Evolutionary conservation across 2,113 vertebrate genomes (phyloP).

Genomic region (Rhabdornis inornatus): DNA sequence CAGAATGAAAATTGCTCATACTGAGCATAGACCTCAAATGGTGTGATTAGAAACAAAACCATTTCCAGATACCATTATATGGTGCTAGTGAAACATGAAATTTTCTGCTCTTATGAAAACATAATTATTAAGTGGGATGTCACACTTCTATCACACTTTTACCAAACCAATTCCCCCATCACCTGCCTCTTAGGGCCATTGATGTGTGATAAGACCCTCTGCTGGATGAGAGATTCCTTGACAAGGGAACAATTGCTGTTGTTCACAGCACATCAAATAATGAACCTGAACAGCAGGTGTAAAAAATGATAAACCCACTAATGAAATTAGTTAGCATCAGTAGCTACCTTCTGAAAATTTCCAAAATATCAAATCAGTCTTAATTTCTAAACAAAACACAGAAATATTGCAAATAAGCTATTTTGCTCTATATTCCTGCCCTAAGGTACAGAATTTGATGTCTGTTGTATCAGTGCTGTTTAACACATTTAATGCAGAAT

Average conservation of each 20-base stretch:
- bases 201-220: neutral
- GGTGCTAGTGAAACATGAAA: neutral
- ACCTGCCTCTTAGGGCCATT: neutral
- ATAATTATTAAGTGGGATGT: slow-evolving; percentile 7
- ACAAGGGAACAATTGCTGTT: slow-evolving; percentile 1
- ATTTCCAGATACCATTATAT: neutral
- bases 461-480: neutral
- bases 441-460: neutral
- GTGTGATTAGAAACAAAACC: neutral
- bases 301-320: neutral
- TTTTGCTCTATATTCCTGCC: neutral
- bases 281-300: neutral
- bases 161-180: neutral
- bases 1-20: neutral
- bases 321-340: neutral
- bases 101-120: neutral
- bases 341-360: neutral
- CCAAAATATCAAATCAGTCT: neutral
- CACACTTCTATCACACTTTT: neutral
- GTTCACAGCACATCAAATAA: slow-evolving; percentile 1
- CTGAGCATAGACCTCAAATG: neutral
- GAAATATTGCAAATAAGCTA: neutral
- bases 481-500: neutral
- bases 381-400: neutral
- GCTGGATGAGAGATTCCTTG: neutral